Evolutionary conservation across 2,888 invertebrate genomes (phyloP).

Genomic region (Balanococcus diminutus): DNA sequence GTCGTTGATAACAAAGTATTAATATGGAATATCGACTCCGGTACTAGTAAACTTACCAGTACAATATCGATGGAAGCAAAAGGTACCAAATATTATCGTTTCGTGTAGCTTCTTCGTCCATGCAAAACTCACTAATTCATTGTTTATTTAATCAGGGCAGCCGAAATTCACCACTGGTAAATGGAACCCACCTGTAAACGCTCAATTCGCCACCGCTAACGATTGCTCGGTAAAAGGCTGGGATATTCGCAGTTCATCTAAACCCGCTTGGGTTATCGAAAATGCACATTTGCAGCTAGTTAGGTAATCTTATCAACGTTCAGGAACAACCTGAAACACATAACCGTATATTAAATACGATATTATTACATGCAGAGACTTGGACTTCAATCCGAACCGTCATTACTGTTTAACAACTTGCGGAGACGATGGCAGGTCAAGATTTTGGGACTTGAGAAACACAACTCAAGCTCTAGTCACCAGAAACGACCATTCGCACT

Average conservation of each 20-base stretch:
- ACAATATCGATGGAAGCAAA: slow-evolving; percentile 61
- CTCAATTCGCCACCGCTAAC: slow-evolving; percentile 83
- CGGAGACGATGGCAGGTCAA: slow-evolving; percentile 93
- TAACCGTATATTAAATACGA: neutral
- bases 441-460: slow-evolving; percentile 95
- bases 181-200: slow-evolving; percentile 93
- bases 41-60: slow-evolving; percentile 62
- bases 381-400: slow-evolving; percentile 98
- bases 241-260: slow-evolving; percentile 78
- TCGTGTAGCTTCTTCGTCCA: neutral
- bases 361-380: slow-evolving; percentile 66
- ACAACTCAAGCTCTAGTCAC: slow-evolving; percentile 78
- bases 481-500: slow-evolving; percentile 84
- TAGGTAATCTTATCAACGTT: slow-evolving; percentile 60
- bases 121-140: neutral
- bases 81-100: slow-evolving; percentile 58
- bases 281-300: slow-evolving; percentile 87
- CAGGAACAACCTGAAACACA: neutral
- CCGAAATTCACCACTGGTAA: slow-evolving; percentile 83
- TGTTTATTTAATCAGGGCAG: slow-evolving; percentile 65
- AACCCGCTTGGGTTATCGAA: slow-evolving; percentile 82
- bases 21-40: slow-evolving; percentile 75
- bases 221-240: slow-evolving; percentile 86
- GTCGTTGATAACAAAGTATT: slow-evolving; percentile 79
- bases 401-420: slow-evolving; percentile 92